A percentile compares a stretch with the other conserved stretches of the same genome.
phyloP scores from a whole-genome alignment of 1,140 invertebrate genomes.

The Saccostrea glomerata region DNA sequence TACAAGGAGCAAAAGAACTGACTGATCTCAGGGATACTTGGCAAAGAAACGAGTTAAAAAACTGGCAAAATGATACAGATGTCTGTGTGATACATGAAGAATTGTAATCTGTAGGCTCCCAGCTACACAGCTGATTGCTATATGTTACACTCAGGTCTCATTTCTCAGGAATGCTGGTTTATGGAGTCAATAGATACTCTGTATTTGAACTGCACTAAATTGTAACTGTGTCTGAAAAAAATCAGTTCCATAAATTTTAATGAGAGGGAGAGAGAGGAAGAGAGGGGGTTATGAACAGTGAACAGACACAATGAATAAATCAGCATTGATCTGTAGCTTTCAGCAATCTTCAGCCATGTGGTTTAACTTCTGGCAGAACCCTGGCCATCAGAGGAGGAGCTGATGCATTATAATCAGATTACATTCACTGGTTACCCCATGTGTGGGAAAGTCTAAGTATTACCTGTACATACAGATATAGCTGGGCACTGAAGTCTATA shows the following conservation, averaged over 20 bases:
- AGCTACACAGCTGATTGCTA: neutral
- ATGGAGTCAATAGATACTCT: constrained; percentile 28
- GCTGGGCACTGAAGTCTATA: neutral
- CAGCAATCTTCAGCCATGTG: constrained; percentile 18
- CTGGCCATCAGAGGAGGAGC: constrained; percentile 17
- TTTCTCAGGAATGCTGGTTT: constrained; percentile 26
- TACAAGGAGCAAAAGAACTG: constrained; percentile 10
- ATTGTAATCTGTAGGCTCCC: constrained; percentile 15
- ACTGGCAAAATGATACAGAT: constrained; percentile 21
- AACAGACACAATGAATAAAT: constrained; percentile 13
- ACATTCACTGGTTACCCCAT: neutral
- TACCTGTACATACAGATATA: neutral
- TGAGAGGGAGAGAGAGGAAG: constrained; percentile 4
- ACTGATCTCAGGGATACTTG: neutral
- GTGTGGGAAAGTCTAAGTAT: constrained; percentile 1
- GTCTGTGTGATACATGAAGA: constrained; percentile 9
- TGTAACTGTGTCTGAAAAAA: neutral
- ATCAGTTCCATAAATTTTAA: neutral
- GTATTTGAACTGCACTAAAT: neutral
- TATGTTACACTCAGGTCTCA: constrained; percentile 15
- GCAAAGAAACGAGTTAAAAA: constrained; percentile 1
- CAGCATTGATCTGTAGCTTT: neutral
- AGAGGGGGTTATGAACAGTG: neutral
- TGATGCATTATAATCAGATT: neutral
- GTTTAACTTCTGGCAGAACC: constrained; percentile 10